Base-by-base conservation (phyloP, 1,140 invertebrate genomes). In the Ruditapes philippinarum region DNA sequence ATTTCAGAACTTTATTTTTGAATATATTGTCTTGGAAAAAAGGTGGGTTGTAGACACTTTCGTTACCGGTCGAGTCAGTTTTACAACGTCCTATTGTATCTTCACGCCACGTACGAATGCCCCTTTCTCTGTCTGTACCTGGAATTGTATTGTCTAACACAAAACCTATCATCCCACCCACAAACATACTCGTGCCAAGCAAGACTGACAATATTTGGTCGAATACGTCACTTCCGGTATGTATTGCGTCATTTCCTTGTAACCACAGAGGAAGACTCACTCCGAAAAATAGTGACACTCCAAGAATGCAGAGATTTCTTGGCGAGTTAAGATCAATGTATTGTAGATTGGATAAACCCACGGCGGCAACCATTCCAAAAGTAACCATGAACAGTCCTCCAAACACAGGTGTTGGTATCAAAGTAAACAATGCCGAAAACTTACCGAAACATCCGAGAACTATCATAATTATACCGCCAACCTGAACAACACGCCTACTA, bases 381-480 rank as follows among this genome's bases (percentile, higher is more conserved):
- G 98, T 98, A 12, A 98, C 97, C 91, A 98, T 98, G 95, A 98
- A 98, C 87, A 98, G 97, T 1, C 98, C 98, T 0, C 98, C 98
- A 1, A 98, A 97, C 31, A 98, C 97, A 0, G 98, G 98, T 93
- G 98, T 97, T 7, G 98, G 98, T 73, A 98, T 98, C 81, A n/a
- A n/a, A n/a, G n/a, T n/a, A n/a, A n/a, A n/a, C n/a, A n/a, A n/a
- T n/a, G n/a, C n/a, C n/a, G n/a, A n/a, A n/a, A n/a, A n/a, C n/a
- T n/a, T n/a, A n/a, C n/a, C n/a, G n/a, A n/a, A n/a, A n/a, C n/a
- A n/a, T 2, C 87, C 92, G 2, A 92, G 49, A 12, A 91, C 33
- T 1, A 98, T 96, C 98, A 98, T 98, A 11, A 98, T 95, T 0
- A 96, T 91, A 1, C 97, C 97, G 0, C 97, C 98, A 96, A 97